These are phyloP conservation scores for Hyaena hyaena DNA, from an alignment of 2,113 vertebrate genomes.

Conservation along the genomic window DNA sequence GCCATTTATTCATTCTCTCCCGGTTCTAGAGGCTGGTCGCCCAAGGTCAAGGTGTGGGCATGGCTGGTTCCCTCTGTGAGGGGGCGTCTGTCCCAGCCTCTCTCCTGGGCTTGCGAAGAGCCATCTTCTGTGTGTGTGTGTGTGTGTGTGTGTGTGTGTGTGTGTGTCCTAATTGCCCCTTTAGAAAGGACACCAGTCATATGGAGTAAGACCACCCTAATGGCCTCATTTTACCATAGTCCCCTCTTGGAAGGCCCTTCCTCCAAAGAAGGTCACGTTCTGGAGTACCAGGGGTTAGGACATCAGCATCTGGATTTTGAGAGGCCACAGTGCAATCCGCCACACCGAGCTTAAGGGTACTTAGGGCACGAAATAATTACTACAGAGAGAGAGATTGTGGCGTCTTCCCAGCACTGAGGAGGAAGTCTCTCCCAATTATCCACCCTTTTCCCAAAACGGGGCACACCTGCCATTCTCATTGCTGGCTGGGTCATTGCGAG, in stretches of 20 bases:
- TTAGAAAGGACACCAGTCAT: neutral
- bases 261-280: neutral
- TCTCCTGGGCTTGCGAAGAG: too few relatives aligned
- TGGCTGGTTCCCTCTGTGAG: neutral
- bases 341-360: neutral
- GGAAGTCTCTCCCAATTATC: too few relatives aligned
- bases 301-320: neutral
- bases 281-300: neutral
- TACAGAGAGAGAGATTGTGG: neutral
- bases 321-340: too few relatives aligned
- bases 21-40: accelerated
- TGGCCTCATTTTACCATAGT: neutral
- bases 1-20: neutral
- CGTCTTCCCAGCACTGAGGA: neutral
- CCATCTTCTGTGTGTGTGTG: too few relatives aligned
- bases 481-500: neutral
- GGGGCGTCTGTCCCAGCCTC: neutral
- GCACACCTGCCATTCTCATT: neutral
- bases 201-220: neutral
- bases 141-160: neutral
- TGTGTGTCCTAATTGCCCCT: neutral
- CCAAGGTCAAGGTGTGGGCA: neutral
- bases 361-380: neutral
- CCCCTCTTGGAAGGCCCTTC: neutral
- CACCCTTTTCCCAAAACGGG: neutral